These are phyloP conservation scores for Sebastiscus albofasciatus DNA, from an alignment of 2,797 vertebrate species.

Conservation along the genomic window DNA sequence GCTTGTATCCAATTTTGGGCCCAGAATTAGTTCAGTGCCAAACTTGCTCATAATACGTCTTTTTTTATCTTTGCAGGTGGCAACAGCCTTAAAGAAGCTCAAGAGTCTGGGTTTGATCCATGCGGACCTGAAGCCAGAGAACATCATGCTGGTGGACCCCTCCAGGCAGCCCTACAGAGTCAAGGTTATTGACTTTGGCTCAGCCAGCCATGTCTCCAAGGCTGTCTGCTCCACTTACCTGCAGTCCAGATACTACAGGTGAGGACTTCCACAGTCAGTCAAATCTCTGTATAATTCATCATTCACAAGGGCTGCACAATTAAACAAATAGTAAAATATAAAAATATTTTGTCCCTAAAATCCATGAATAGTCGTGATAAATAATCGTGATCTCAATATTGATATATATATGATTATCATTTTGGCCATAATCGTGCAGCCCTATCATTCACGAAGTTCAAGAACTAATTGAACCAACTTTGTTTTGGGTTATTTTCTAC, in stretches of 20 bases:
- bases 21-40: neutral
- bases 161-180: constrained; percentile 95
- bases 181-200: constrained; percentile 99
- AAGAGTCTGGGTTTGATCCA: constrained; percentile 98
- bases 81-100: constrained; percentile 95
- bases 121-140: constrained; percentile 98
- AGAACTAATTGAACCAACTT: neutral
- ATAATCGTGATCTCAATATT: too few relatives aligned
- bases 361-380: too few relatives aligned
- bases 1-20: neutral
- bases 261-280: constrained; percentile 40
- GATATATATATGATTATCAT: neutral
- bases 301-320: neutral
- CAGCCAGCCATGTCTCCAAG: constrained; percentile 98
- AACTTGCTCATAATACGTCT: neutral
- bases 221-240: constrained; percentile 98
- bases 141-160: constrained; percentile 99
- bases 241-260: constrained; percentile 99
- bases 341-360: too few relatives aligned
- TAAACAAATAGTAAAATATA: too few relatives aligned
- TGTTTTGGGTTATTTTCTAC: neutral
- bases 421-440: too few relatives aligned
- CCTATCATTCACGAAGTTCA: neutral
- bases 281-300: neutral
- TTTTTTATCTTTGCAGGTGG: constrained; percentile 77